Evolutionary conservation across 2,888 invertebrate species (phyloP), one percentile per base, ranked within the genome.

Genomic region (Cephus rjabovi): DNA sequence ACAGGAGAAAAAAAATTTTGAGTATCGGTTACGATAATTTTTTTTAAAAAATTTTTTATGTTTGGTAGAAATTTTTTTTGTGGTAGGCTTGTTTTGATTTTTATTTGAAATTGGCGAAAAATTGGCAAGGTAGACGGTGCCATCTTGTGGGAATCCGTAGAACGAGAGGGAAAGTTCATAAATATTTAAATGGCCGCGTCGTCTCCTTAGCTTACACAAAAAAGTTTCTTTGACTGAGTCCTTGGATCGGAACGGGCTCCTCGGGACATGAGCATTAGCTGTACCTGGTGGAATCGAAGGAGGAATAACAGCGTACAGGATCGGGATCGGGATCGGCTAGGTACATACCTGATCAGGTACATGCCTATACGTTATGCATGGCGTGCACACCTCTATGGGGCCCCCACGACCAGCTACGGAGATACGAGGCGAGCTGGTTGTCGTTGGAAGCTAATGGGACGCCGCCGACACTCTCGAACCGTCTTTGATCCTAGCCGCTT

Each of bases 381-480:
- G 71, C 34, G 71, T 71, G 31, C 71, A 71, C 71, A 34, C 71
- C 71, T 34, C 12, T 71, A 31, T 34, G 33, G 71, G 71, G 71
- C 71, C 71, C 56, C 56, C 56, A 56, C 1, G 71, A 71, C 71
- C 33, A 31, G n/a, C 30, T 74, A 35, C 35, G 80, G 81, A 87
- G 84, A 86, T 86, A 85, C 86, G 84, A 85, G 82, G 83, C 82
- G 87, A 79, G 83, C 86, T 86, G 83, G 86, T 86, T 85, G 85
- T 88, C 88, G 86, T 81, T 88, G 88, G 88, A 83, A 88, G 89
- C 89, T 89, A 89, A 88, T 89, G 89, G 89, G 89, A 88, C 87
- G 85, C 87, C 82, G 84, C 83, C 82, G 80, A 84, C 83, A 85
- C 81, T 81, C 84, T 79, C 84, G 79, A 82, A 81, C 84, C 80